These are phyloP conservation scores for Campoplex capitator DNA, from an alignment of 2,888 invertebrate species.

Conservation along the genomic window DNA sequence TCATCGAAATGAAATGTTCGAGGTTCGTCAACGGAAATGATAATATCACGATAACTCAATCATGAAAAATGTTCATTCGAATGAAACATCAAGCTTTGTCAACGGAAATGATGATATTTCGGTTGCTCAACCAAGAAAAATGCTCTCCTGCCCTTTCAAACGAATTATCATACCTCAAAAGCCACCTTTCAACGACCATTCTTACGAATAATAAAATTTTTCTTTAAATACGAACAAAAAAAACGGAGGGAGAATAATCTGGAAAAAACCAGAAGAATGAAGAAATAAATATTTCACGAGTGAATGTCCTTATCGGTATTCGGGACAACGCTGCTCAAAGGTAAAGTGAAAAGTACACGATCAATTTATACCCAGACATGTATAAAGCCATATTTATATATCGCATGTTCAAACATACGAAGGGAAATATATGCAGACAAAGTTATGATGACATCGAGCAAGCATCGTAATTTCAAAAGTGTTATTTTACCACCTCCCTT, in stretches of 20 bases:
- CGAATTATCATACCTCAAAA: too few species aligned
- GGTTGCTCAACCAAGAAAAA: too few species aligned
- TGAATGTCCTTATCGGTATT: slow-evolving; percentile 61
- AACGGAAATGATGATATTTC: too few species aligned
- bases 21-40: background rate
- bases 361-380: background rate
- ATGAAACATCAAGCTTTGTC: too few species aligned
- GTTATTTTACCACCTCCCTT: slow-evolving; percentile 51
- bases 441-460: slow-evolving; percentile 62
- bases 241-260: slow-evolving; percentile 15
- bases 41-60: background rate
- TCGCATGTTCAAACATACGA: background rate
- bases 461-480: slow-evolving; percentile 76
- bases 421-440: slow-evolving; percentile 1
- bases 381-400: slow-evolving; percentile 5
- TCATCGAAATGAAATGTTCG: background rate
- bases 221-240: background rate
- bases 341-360: slow-evolving; percentile 30
- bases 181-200: background rate
- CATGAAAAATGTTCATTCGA: background rate
- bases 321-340: slow-evolving; percentile 45
- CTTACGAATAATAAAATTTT: background rate
- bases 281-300: slow-evolving; percentile 49
- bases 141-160: too few species aligned
- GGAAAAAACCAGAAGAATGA: slow-evolving; percentile 67